A percentile compares a stretch with the other conserved stretches of the same genome.
phyloP scores from a whole-genome alignment of 2,113 vertebrate species.

The rat (Rattus norvegicus) region DNA sequence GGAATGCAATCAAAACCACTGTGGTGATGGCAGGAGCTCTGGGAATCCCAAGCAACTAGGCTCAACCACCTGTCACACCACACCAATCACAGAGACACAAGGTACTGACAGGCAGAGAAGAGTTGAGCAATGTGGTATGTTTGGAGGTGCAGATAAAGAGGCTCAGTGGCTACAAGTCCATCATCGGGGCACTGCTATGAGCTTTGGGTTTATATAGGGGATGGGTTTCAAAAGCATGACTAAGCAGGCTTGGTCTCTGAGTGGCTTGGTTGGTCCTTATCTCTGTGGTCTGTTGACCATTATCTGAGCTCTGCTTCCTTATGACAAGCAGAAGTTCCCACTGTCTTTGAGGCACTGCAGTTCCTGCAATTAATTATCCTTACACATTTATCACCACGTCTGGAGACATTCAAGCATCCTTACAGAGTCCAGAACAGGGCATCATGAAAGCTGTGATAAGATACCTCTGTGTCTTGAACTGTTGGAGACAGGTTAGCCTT shows the following conservation, averaged over 20 bases:
- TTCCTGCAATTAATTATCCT: not conserved
- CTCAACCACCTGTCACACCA: not conserved
- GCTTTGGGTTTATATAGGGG: not conserved
- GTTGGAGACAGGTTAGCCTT: not conserved
- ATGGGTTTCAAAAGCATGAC: not conserved
- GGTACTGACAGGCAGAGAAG: too few relatives aligned
- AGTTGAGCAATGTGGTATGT: not conserved
- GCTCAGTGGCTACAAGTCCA: not conserved
- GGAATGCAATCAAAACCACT: not conserved
- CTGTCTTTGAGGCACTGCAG: not conserved
- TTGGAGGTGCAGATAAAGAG: not conserved
- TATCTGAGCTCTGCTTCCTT: not conserved
- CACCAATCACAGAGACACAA: not conserved
- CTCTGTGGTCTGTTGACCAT: not conserved
- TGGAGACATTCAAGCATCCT: not conserved
- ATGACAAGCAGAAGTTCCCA: not conserved
- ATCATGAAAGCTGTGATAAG: not conserved
- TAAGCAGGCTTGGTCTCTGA: not conserved
- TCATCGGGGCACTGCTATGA: not conserved
- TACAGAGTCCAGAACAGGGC: not conserved
- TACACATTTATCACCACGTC: not conserved
- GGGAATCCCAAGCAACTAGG: not conserved
- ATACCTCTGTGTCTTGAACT: not conserved
- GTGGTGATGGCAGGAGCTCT: not conserved
- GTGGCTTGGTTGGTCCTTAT: not conserved